Base-by-base conservation (phyloP, 2,113 vertebrate genomes). In the Mus spicilegus region DNA sequence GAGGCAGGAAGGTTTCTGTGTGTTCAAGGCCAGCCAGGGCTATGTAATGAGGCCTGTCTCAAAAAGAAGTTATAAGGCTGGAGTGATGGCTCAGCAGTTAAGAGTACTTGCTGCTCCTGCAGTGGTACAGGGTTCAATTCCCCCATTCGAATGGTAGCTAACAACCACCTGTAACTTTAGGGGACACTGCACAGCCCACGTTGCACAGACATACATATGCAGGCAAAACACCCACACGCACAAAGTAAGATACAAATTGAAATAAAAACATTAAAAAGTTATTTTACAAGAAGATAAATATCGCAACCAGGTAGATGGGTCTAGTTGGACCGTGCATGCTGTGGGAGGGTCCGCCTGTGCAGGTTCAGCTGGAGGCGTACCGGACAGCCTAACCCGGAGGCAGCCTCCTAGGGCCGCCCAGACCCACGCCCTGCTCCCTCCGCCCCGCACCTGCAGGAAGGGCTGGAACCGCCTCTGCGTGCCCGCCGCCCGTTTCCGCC, bases 401-500 rank as follows among this genome's bases (percentile, higher is more conserved):
- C 61, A 46, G 54, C 67, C 1, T 16, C 24, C 1, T n/a, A 0
- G 67, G 82, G 33, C 65, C 1, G 13, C 67, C 28, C 16, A 4
- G 61, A 39, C 36, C 22, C 26, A 58, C 1, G 39, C 65, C 77
- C 72, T 3, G 67, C 72, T 56, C 81, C 58, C 65, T n/a, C 49
- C 87, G 46, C 56, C 0, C 36, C 75, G 93, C 90, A 97, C 96
- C 95, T 88, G 95, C 22, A 93, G 90, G 87, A 51, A 91, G 95
- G 96, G 93, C 90, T 87, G 95, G 81, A 89, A 95, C 7, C 30
- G n/a, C 85, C 75, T 69, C 81, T 89, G 39, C 75, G 89, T 28
- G 89, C 89, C 72, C 95, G 81, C 96, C 95, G 82, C 94, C 73
- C 70, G 63, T 77, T 77, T 67, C 94, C 93, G 95, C 72, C 69